Base-by-base conservation (phyloP, 2,113 vertebrate species). In the Empidonax alnorum region DNA sequence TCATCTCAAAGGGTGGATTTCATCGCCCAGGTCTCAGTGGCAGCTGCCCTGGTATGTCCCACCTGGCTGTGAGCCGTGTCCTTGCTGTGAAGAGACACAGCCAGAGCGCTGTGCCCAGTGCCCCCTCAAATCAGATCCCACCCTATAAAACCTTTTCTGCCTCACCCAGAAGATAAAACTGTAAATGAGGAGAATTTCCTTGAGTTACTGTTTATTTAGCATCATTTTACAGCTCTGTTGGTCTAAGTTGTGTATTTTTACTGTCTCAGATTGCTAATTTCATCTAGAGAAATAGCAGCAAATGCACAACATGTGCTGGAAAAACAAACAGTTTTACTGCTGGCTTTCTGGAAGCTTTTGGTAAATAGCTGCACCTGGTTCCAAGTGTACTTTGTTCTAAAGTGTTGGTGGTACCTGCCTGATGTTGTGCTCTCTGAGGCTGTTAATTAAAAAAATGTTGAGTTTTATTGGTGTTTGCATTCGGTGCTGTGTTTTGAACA, bases 271-370 rank as follows among this genome's bases (percentile, higher is more conserved):
- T 63, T 9, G 7, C 31, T 94, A n/a, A 77, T 73, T 91, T 71
- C 58, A 73, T n/a, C 58, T 24, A 86, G 42, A 91, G 89, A 59
- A 89, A 88, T 4, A 89, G 24, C 5, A 2, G 50, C 0, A 4
- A 93, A 65, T n/a, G 52, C 63, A 72, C 4, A 8, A 74, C 37
- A 46, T 52, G 49, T 59, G 41, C 35, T 93, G 78, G 93, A 94
- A 95, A 96, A 96, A 66, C 77, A 92, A 96, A 94, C 86, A 87
- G 12, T 20, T 84, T 82, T 91, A 89, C 58, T 63, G 67, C 59
- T 88, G 78, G 5, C 59, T 91, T 90, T 94, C 82, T 88, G 52
- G 55, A 71, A 71, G 82, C 82, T 95, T 89, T 88, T 81, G 39
- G 76, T 93, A 94, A 94, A 93, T n/a, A 95, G 39, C 22, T 88